phyloP scores from a whole-genome alignment of 2,113 vertebrate species.

The Pluvianellus socialis region DNA sequence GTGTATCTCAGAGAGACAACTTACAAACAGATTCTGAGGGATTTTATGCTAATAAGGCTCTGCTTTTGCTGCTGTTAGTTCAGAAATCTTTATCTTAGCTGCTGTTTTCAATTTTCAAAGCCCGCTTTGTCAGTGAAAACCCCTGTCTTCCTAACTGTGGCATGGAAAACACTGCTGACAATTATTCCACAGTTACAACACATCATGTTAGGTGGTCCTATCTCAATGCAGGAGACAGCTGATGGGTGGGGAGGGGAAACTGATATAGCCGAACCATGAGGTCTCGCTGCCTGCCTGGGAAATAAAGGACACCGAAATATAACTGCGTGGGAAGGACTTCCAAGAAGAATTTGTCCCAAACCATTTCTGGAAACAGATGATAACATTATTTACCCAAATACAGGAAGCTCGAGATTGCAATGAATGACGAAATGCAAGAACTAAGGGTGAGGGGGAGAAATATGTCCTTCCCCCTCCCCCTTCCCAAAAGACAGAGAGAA shows the following conservation, averaged over 20 bases:
- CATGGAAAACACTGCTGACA: not conserved
- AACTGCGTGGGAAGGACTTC: constrained; percentile 71
- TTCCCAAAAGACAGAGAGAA: not conserved
- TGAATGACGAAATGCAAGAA: constrained; percentile 48
- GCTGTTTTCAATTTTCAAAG: not conserved
- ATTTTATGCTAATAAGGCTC: not conserved
- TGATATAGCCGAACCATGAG: not conserved
- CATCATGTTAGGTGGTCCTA: not conserved
- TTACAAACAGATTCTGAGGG: not conserved
- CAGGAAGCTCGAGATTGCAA: constrained; percentile 57
- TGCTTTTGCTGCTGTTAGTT: not conserved
- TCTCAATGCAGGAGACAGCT: not conserved
- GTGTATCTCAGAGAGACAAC: not conserved
- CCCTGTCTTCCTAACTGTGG: not conserved
- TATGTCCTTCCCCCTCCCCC: not conserved
- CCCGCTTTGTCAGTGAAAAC: not conserved
- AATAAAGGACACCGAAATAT: constrained; percentile 59
- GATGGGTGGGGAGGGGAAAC: constrained; percentile 19
- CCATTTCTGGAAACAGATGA: constrained; percentile 73
- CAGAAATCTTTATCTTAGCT: not conserved
- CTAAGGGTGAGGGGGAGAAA: not conserved
- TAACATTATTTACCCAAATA: constrained; percentile 72
- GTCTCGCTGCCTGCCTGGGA: constrained; percentile 57
- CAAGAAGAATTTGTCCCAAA: constrained; percentile 69
- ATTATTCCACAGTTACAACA: not conserved